A percentile compares a stretch with the other conserved stretches of the same genome.
phyloP scores from a whole-genome alignment of 1,140 invertebrate species.

The Asobara japonica region DNA sequence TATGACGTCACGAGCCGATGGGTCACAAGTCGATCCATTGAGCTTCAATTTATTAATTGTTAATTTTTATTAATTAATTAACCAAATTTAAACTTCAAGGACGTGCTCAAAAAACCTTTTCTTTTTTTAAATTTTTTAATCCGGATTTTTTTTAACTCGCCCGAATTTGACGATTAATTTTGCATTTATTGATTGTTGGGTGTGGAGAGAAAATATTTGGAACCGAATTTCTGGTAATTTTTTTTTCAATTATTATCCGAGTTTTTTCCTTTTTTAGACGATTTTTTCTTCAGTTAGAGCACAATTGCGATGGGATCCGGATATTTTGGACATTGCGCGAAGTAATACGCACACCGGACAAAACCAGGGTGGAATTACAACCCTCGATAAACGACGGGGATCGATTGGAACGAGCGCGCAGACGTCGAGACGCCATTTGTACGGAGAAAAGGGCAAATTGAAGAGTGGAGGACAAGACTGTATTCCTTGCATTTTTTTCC shows the following conservation, averaged over 20 bases:
- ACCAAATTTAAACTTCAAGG: too few species aligned
- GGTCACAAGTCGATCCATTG: not conserved
- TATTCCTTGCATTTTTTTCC: not conserved
- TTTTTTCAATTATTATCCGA: not conserved
- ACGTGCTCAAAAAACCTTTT: too few species aligned
- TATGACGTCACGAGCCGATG: not conserved
- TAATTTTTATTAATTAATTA: not conserved
- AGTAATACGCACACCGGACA: constrained; percentile 13
- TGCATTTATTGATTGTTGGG: not conserved
- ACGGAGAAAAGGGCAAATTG: constrained; percentile 23
- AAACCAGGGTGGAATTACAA: constrained; percentile 28
- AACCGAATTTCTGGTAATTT: not conserved
- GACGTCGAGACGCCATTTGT: constrained; percentile 55
- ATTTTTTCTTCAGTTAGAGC: too few species aligned
- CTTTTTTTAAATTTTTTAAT: too few species aligned
- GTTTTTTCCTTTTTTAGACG: too few species aligned
- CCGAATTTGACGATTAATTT: too few species aligned
- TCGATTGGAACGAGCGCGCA: constrained; percentile 57
- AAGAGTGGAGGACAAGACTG: not conserved
- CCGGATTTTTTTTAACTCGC: too few species aligned
- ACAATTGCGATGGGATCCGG: not conserved
- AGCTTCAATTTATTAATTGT: too few species aligned
- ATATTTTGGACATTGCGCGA: not conserved
- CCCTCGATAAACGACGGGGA: constrained; percentile 39
- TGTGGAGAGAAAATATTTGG: not conserved